These are phyloP conservation scores for Tragelaphus buxtoni DNA, from an alignment of 2,113 vertebrate genomes.

Conservation along the genomic window DNA sequence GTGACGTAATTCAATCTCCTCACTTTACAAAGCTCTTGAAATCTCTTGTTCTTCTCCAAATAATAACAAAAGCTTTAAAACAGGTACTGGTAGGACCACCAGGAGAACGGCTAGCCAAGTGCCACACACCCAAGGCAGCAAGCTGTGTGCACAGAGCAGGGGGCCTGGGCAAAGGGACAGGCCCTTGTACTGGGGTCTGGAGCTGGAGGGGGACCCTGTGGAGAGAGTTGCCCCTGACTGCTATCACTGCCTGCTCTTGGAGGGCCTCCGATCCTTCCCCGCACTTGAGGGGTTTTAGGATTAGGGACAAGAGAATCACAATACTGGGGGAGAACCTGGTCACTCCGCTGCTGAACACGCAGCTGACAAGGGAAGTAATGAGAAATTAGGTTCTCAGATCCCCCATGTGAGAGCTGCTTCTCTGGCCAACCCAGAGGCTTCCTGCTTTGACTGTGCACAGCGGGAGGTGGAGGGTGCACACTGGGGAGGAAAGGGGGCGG, in stretches of 20 bases:
- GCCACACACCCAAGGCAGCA: background rate
- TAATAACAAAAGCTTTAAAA: background rate
- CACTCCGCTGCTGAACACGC: background rate
- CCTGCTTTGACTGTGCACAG: background rate
- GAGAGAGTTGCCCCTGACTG: background rate
- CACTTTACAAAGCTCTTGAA: background rate
- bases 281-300: background rate
- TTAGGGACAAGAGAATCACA: background rate
- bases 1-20: background rate
- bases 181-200: background rate
- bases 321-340: background rate
- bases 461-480: background rate
- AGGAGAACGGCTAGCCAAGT: background rate
- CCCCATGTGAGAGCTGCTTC: background rate
- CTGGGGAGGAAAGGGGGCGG: background rate
- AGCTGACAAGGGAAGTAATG: background rate
- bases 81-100: background rate
- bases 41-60: background rate
- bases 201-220: background rate
- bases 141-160: background rate
- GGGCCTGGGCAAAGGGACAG: background rate
- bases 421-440: background rate
- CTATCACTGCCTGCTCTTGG: background rate
- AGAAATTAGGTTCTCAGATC: background rate
- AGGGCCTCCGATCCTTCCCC: background rate